A percentile compares a stretch with the other conserved stretches of the same genome.
phyloP scores from a whole-genome alignment of 1,140 invertebrate species.

The Pygmarrhopalites habei region DNA sequence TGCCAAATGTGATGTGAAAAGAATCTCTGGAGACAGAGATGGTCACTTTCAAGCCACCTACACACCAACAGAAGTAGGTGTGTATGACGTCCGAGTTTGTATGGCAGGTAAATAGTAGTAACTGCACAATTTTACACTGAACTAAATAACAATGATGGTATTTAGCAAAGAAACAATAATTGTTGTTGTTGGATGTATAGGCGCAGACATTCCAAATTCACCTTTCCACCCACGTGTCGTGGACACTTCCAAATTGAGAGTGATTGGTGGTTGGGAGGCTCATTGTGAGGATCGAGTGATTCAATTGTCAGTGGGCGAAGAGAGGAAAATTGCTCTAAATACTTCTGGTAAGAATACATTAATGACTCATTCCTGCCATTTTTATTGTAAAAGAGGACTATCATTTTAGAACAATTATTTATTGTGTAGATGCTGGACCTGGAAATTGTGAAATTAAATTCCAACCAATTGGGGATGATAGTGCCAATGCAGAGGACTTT shows the following conservation, averaged over 20 bases:
- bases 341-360: too few relatives aligned
- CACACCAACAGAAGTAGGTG: conserved; percentile 60
- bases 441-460: conserved; percentile 44
- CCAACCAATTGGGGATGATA: conserved; percentile 15
- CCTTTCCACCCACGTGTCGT: conserved; percentile 66
- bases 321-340: conserved; percentile 56
- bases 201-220: conserved; percentile 57
- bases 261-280: conserved; percentile 73
- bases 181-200: too few relatives aligned
- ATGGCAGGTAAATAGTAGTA: too few relatives aligned
- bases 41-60: conserved; percentile 59
- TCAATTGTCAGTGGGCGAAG: conserved; percentile 54
- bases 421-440: conserved; percentile 58
- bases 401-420: not conserved
- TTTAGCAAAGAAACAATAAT: too few relatives aligned
- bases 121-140: too few relatives aligned
- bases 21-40: conserved; percentile 44
- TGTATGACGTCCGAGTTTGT: conserved; percentile 61
- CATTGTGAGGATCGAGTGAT: conserved; percentile 44
- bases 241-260: conserved; percentile 57
- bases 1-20: conserved; percentile 51
- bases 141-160: too few relatives aligned
- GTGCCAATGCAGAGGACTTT: conserved; percentile 29
- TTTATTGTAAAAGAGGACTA: not conserved
- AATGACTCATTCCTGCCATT: too few relatives aligned